These are phyloP conservation scores for Lathamus discolor DNA, from an alignment of 2,113 vertebrate genomes.

Conservation along the genomic window DNA sequence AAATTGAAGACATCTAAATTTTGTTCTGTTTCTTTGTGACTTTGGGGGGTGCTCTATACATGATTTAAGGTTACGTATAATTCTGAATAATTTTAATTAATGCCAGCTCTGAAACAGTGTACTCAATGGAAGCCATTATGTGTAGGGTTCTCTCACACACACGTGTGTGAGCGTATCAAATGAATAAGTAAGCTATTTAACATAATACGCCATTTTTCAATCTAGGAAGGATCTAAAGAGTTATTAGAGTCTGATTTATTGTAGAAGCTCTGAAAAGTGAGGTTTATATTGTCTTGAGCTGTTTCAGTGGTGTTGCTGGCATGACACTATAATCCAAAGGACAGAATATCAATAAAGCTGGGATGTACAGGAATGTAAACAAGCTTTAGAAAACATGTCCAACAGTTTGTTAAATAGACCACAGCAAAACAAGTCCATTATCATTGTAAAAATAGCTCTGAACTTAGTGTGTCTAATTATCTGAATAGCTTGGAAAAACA, in stretches of 20 bases:
- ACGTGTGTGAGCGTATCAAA: fast-evolving
- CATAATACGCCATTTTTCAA: not conserved
- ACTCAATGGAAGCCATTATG: not conserved
- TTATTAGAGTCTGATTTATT: not conserved
- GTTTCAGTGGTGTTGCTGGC: slow-evolving; percentile 48
- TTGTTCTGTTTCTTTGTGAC: not conserved
- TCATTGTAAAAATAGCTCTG: slow-evolving; percentile 71
- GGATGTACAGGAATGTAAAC: slow-evolving; percentile 74
- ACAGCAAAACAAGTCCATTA: slow-evolving; percentile 74
- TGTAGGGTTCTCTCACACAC: not conserved
- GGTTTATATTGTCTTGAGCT: slow-evolving; percentile 58
- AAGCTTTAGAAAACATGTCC: slow-evolving; percentile 68
- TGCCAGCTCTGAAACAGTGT: not conserved
- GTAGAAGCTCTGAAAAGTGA: not conserved
- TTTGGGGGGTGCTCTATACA: not conserved
- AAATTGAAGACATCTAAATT: not conserved
- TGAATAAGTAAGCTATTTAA: not conserved
- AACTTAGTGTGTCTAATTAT: slow-evolving; percentile 77
- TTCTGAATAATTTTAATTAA: not conserved
- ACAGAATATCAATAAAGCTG: slow-evolving; percentile 74
- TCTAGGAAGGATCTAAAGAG: not conserved
- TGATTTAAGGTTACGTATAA: not conserved
- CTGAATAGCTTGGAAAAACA: slow-evolving; percentile 72
- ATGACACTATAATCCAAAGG: slow-evolving; percentile 68
- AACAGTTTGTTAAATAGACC: slow-evolving; percentile 78